These are phyloP conservation scores for Dicyrtoma fusca DNA, from an alignment of 2,888 invertebrate species.

Conservation along the genomic window DNA sequence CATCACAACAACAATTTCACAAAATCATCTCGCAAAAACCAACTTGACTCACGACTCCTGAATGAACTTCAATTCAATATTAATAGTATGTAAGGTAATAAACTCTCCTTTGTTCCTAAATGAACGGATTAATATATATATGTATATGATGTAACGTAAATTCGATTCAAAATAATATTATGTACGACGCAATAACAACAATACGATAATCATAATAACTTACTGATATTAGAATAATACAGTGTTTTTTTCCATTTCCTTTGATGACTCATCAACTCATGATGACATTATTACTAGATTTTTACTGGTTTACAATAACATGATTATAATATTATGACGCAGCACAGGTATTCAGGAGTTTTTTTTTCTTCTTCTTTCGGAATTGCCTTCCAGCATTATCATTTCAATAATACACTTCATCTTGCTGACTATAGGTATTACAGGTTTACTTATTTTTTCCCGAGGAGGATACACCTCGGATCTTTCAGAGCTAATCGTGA, in stretches of 20 bases:
- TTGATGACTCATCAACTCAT: too few relatives aligned
- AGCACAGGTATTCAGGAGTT: slow-evolving; percentile 19
- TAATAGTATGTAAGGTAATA: slow-evolving; percentile 15
- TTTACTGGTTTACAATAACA: background rate
- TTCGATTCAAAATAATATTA: too few relatives aligned
- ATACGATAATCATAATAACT: slow-evolving; percentile 14
- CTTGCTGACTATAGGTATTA: background rate
- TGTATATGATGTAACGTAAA: background rate
- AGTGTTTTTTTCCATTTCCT: too few relatives aligned
- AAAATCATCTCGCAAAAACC: background rate
- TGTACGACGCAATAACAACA: background rate
- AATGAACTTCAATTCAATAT: background rate
- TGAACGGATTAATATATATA: background rate
- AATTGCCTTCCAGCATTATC: background rate
- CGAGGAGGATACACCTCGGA: background rate
- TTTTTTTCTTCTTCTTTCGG: background rate
- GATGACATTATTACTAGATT: too few relatives aligned
- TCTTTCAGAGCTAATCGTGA: too few relatives aligned
- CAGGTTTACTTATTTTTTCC: background rate
- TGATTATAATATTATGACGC: slow-evolving; percentile 1
- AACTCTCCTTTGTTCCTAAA: slow-evolving; percentile 16
- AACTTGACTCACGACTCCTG: background rate
- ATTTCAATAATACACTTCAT: background rate
- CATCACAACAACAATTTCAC: slow-evolving; percentile 2
- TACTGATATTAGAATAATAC: slow-evolving; percentile 6